Base-by-base conservation (phyloP, 2,113 vertebrate species). In the Falcunculus frontatus region DNA sequence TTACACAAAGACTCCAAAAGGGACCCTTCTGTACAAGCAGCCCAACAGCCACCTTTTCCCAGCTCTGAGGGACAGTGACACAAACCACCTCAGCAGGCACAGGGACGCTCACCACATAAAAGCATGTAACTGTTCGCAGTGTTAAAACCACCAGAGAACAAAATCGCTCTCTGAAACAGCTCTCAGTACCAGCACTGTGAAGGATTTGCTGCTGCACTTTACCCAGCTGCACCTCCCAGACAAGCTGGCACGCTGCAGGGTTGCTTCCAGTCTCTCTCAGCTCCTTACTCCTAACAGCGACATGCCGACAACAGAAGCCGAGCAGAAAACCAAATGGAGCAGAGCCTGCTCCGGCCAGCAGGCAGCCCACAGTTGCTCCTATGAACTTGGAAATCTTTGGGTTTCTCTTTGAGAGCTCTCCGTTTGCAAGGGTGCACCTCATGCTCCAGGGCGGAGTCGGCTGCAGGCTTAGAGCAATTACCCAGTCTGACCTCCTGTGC, bases 281-380 rank as follows among this genome's bases (percentile, higher is more conserved):
- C 72, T 93, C 21, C 0, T 35, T 77, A 32, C 65, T 42, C 13
- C 5, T 13, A 65, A 83, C 6, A 5, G 33, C 44, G 46, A 62
- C 5, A 8, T 0, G 2, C 33, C 0, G 1, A 59, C 10, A 13
- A 84, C 50, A 83, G 53, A 60, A 84, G 47, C 27, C 0, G 0
- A 81, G 68, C 2, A 0, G 68, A 74, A 86, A 94, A 89, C 37
- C 59, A 56, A 92, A 65, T 0, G 0, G 68, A 77, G 53, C 37
- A 74, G 32, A 74, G 39, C 9, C 8, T 22, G 52, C 53, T 68
- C 8, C 1, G 3, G 30, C 9, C 13, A 69, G 47, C 56, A 7
- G 64, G 49, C 73, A 72, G 73, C 32, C 50, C 16, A 27, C 2
- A 0, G 39, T 19, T 12, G 33, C 39, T 68, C 30, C 60, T 41